A percentile compares a stretch with the other conserved stretches of the same genome.
Conservation (phyloP, 2,797 vertebrate species). For the Acrossocheilus wenchowensis region DNA sequence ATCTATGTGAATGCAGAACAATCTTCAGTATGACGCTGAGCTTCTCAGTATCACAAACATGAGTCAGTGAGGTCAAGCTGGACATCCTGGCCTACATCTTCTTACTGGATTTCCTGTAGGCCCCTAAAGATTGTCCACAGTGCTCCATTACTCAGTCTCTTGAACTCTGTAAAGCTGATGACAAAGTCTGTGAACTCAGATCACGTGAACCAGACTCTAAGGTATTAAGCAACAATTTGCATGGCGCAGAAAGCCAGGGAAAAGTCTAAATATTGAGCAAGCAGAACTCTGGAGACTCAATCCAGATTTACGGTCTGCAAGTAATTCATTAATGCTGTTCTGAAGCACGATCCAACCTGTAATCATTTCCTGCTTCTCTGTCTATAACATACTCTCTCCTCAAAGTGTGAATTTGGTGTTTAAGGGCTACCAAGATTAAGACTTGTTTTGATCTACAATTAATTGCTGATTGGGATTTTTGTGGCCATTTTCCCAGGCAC, state of each 20-base stretch:
- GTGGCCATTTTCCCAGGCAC: conserved; percentile 32
- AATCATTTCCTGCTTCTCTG: neutral
- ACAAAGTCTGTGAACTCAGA: conserved; percentile 21
- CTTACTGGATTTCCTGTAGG: conserved; percentile 24
- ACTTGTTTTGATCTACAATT: conserved; percentile 8
- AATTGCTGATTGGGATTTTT: conserved; percentile 36
- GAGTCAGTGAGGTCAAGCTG: neutral
- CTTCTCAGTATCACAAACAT: neutral
- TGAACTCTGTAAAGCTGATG: conserved; percentile 18
- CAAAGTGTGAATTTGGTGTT: neutral
- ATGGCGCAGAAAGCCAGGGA: neutral
- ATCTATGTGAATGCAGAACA: neutral
- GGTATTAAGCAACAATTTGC: conserved; percentile 28
- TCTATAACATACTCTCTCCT: neutral
- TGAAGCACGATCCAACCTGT: conserved; percentile 1
- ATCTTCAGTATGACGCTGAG: neutral
- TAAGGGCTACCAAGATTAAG: neutral
- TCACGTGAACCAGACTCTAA: conserved; percentile 18
- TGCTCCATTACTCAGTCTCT: conserved; percentile 13
- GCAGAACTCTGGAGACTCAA: conserved; percentile 9
- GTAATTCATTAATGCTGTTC: conserved; percentile 32
- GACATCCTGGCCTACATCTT: neutral
- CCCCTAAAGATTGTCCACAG: conserved; percentile 14
- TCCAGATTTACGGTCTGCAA: conserved; percentile 5
- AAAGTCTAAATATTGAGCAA: conserved; percentile 45